A percentile compares a stretch with the other conserved stretches of the same genome.
phyloP scores from a whole-genome alignment of 2,888 invertebrate genomes.

The Eupithecia tripunctaria region DNA sequence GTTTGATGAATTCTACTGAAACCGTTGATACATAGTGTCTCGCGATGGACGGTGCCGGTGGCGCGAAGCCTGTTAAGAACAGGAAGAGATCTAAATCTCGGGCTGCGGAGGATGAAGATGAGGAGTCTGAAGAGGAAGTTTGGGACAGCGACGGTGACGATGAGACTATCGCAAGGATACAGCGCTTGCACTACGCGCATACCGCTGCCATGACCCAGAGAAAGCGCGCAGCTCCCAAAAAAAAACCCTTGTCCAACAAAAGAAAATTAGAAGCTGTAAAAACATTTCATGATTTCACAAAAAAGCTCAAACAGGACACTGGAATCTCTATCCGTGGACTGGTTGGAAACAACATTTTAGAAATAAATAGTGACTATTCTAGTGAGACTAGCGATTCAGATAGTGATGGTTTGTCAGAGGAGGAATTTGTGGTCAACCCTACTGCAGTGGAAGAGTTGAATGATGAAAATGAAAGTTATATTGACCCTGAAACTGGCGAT shows the following conservation, averaged over 20 bases:
- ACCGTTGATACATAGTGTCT: slow-evolving; percentile 35
- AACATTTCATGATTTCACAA: slow-evolving; percentile 80
- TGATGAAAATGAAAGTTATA: slow-evolving; percentile 79
- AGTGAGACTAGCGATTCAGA: slow-evolving; percentile 76
- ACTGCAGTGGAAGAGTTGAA: slow-evolving; percentile 76
- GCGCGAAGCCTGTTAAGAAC: slow-evolving; percentile 62
- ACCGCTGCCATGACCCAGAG: slow-evolving; percentile 76
- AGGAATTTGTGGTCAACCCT: slow-evolving; percentile 79
- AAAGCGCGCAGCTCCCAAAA: slow-evolving; percentile 67
- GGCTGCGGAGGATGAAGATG: slow-evolving; percentile 62
- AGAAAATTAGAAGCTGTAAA: slow-evolving; percentile 82
- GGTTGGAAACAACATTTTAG: slow-evolving; percentile 79
- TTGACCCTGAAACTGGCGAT: slow-evolving; percentile 82
- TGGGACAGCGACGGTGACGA: slow-evolving; percentile 79
- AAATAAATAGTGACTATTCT: slow-evolving; percentile 75
- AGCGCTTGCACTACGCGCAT: slow-evolving; percentile 78
- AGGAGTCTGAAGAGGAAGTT: slow-evolving; percentile 71
- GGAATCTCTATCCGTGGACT: slow-evolving; percentile 79
- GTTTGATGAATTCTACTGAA: slow-evolving; percentile 41
- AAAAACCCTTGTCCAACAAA: slow-evolving; percentile 78
- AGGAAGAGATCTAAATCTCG: slow-evolving; percentile 66
- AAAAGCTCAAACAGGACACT: slow-evolving; percentile 81
- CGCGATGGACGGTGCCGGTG: slow-evolving; percentile 71
- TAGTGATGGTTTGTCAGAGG: slow-evolving; percentile 81
- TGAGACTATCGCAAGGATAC: slow-evolving; percentile 79